Base-by-base conservation (phyloP, 2,113 vertebrate genomes). In the Oxygymnocypris stewartii region DNA sequence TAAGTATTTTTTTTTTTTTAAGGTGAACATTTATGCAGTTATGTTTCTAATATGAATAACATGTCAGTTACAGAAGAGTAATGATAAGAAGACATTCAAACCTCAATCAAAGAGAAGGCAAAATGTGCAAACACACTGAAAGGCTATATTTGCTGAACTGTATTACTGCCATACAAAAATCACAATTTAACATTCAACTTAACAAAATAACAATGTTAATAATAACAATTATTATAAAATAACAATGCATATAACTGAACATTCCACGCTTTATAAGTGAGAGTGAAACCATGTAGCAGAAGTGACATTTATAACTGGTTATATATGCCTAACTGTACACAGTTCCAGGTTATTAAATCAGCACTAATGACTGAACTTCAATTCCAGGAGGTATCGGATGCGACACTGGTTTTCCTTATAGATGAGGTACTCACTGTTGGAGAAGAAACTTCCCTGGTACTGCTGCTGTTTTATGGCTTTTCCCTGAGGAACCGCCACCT, bases 361-460 rank as follows among this genome's bases (percentile, higher is more conserved):
- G 23, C 49, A 13, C n/a, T 63, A 20, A 51, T 1, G 18, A 1
- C 89, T 91, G 93, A 97, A 96, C 7, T 4, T 84, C 8, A 99
- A 85, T 90, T 97, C 95, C 84, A 99, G 90, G 40, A 99, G 95
- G 91, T 95, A 99, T 79, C 96, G 95, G 44, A 99, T 91, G 75
- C 92, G 87, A 86, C 97, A 96, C 91, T 98, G 97, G 88, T 92
- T 98, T 88, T 99, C 97, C 85, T 93, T 91, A 92, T 98, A 99
- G 92, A 98, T 94, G 75, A 99, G 94, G 91, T 98, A 98, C 91
- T 99, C 96, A 1, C 97, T 98, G 93, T 97, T 96, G 61, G 0
- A 2, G 91, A 99, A 99, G 71, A 0, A 0, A 84, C 96, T 97
- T 1, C 73, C 2, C 11, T 89, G n/a, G 90, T 94, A 97, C 82